These are phyloP conservation scores for Sebastiscus tertius DNA, from an alignment of 2,797 vertebrate genomes.

Conservation along the genomic window DNA sequence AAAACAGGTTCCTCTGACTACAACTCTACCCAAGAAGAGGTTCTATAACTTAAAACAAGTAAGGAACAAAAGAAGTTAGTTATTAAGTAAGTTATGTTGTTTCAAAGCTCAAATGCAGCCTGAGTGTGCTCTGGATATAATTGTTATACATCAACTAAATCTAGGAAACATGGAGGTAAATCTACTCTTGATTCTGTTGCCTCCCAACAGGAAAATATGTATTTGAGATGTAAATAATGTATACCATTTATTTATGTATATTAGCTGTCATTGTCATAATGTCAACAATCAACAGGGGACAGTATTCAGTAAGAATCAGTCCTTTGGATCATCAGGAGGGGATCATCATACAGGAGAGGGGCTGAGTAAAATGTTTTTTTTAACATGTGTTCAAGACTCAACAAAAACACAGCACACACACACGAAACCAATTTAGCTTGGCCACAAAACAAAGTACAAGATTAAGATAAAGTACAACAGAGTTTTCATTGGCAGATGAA, in stretches of 20 bases:
- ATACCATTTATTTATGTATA: neutral
- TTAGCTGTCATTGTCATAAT: neutral
- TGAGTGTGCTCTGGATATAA: neutral
- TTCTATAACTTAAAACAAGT: neutral
- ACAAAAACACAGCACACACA: too few relatives aligned
- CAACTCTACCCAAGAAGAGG: neutral
- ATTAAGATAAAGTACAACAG: too few relatives aligned
- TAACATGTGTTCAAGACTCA: too few relatives aligned
- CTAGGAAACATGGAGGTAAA: neutral
- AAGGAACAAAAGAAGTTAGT: neutral
- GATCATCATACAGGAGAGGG: neutral
- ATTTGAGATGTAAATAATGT: neutral
- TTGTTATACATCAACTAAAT: neutral
- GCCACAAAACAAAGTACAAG: too few relatives aligned
- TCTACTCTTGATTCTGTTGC: neutral
- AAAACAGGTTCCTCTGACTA: neutral
- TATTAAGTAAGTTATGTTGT: too few relatives aligned
- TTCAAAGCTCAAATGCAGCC: neutral
- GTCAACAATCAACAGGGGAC: constrained; percentile 26
- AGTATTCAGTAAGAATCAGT: neutral
- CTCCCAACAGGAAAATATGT: neutral
- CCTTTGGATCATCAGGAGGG: neutral
- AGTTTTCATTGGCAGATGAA: neutral
- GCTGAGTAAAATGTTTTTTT: neutral
- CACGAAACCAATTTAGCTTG: too few relatives aligned